Base-by-base conservation (phyloP, 30 jellyfish, hydroid and myxozoan genomes). In the Nemopilema nomurai region DNA sequence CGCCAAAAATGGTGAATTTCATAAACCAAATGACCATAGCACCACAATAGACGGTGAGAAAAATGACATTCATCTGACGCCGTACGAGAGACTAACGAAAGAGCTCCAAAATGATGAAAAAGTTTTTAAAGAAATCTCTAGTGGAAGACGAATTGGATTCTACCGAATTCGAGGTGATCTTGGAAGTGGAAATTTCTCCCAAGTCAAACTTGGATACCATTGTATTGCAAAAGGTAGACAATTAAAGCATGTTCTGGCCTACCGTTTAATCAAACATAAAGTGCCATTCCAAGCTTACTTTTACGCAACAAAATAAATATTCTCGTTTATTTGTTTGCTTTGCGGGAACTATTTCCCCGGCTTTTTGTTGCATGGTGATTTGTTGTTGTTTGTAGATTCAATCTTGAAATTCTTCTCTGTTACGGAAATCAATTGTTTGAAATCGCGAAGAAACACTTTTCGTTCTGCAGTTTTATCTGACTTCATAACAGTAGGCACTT, bases 121-220 rank as follows among this genome's bases (percentile, higher is more conserved):
- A 71, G 83, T 92, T 19, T 83, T 87, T 67, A 92, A 92, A 72
- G 98, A 92, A 84, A 74, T 92, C 23, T 83, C 96, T 16, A 85
- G 89, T 18, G 98, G 98, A 31, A 87, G 89, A 75, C 82, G 98
- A 25, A 92, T 92, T 66, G 98, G 98, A 4, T 92, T 92, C 80
- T 92, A 92, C 80, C 83, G 93, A 41, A 77, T 92, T 19, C 92
- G 98, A n/a, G 98, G 98, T 1, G 97, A 92, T 26, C 90, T 92
- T 62, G 98, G 98, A 65, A 87, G 97, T 76, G 98, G 98, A 22
- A 92, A 92, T 57, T 92, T 92, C 67, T 96, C 98, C 18, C 92
- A 92, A 83, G 98, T 92, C 74, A 92, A 92, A 80, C 89, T 92
- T 67, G 96, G 97, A 25, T 87, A 68, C 76, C 98, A 92, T 71